phyloP scores from a whole-genome alignment of 1,140 invertebrate species.

The Bombus affinis region DNA sequence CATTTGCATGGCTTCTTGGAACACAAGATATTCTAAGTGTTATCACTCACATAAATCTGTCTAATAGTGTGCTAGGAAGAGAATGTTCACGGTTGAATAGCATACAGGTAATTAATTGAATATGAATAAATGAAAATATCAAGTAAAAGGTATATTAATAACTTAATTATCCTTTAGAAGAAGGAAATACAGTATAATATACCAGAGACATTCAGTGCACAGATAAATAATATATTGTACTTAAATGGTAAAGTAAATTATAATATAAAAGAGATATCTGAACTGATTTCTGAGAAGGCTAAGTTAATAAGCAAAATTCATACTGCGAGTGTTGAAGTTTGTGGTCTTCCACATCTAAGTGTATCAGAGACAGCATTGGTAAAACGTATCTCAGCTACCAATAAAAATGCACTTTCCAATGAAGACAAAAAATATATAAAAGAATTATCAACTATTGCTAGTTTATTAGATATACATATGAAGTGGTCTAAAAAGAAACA shows the following conservation, averaged over 20 bases:
- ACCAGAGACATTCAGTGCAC: slow-evolving; percentile 39
- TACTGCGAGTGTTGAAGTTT: slow-evolving; percentile 61
- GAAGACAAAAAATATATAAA: slow-evolving; percentile 51
- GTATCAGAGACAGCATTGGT: slow-evolving; percentile 71
- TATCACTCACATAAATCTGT: slow-evolving; percentile 59
- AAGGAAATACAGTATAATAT: not conserved
- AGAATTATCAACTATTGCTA: slow-evolving; percentile 59
- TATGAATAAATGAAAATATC: not conserved
- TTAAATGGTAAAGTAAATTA: slow-evolving; percentile 71
- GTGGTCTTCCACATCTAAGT: slow-evolving; percentile 72
- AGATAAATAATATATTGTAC: slow-evolving; percentile 65
- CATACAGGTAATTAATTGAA: not conserved
- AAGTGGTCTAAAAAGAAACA: slow-evolving; percentile 71
- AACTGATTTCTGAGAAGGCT: slow-evolving; percentile 69
- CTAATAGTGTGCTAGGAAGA: slow-evolving; percentile 57
- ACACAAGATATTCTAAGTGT: slow-evolving; percentile 64
- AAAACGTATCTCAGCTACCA: slow-evolving; percentile 58
- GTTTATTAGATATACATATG: slow-evolving; percentile 63
- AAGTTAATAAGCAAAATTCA: slow-evolving; percentile 72
- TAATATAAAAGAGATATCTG: slow-evolving; percentile 75
- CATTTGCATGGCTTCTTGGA: slow-evolving; percentile 72
- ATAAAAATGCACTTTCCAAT: slow-evolving; percentile 7
- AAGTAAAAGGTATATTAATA: not conserved
- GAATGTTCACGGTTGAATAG: slow-evolving; percentile 42
- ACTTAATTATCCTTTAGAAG: slow-evolving; percentile 13